Percentiles rank a stretch among this genome's conserved stretches.
Conservation (phyloP, 2,113 vertebrate genomes). For the Isurus oxyrinchus region DNA sequence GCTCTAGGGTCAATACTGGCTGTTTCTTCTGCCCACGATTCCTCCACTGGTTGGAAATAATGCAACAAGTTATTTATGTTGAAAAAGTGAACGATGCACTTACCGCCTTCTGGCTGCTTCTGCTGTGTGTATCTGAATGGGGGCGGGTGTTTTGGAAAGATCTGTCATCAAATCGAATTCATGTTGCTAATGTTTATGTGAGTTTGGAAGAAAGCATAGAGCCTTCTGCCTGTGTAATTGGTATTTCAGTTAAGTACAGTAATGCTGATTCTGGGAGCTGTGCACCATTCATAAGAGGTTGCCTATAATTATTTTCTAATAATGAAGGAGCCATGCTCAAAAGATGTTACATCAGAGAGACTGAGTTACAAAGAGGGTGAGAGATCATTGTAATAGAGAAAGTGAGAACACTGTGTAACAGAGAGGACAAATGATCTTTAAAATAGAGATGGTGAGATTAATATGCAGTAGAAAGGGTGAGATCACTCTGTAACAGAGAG, state of each 20-base stretch:
- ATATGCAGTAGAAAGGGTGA: neutral
- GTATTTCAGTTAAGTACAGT: conserved; percentile 26
- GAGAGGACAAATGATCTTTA: neutral
- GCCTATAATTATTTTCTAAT: conserved; percentile 5
- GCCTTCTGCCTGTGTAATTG: conserved; percentile 24
- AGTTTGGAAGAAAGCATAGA: conserved; percentile 6
- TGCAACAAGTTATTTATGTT: conserved; percentile 30
- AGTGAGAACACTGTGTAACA: neutral
- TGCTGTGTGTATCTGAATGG: conserved; percentile 20
- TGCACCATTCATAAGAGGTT: conserved; percentile 22
- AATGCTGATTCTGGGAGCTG: conserved; percentile 5
- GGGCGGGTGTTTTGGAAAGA: conserved; percentile 28
- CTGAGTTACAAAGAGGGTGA: neutral
- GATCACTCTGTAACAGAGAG: neutral
- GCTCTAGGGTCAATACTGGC: neutral
- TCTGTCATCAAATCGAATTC: conserved; percentile 30
- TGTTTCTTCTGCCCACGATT: neutral
- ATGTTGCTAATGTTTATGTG: conserved; percentile 27
- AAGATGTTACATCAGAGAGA: conserved; percentile 12
- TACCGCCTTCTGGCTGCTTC: neutral
- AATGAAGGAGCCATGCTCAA: neutral
- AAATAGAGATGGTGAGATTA: neutral
- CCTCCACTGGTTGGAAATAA: neutral
- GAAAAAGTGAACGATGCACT: neutral
- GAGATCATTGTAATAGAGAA: neutral